A percentile compares a stretch with the other conserved stretches of the same genome.
phyloP scores from a whole-genome alignment of 2,113 vertebrate genomes.

The Maylandia zebra region DNA sequence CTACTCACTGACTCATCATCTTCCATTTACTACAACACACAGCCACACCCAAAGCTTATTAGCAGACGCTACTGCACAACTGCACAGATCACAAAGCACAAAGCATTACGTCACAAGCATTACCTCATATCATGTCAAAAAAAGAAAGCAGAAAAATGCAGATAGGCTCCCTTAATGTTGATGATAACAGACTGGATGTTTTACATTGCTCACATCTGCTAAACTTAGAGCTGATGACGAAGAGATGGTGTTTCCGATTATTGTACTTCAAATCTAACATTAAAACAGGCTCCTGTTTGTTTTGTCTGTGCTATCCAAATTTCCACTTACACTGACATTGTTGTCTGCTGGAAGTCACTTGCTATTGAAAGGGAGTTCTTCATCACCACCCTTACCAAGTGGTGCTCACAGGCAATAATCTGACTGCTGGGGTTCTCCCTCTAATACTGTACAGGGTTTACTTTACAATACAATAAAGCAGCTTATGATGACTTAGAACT shows the following conservation, averaged over 20 bases:
- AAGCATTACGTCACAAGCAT: not conserved
- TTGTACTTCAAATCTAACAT: fast-evolving
- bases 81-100: not conserved
- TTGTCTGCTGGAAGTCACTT: not conserved
- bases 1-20: not conserved
- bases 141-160: not conserved
- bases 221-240: not conserved
- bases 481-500: not conserved
- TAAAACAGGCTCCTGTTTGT: fast-evolving
- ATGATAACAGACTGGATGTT: not conserved
- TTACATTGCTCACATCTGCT: not conserved
- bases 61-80: not conserved
- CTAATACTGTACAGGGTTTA: not conserved
- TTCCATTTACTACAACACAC: not conserved
- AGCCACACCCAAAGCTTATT: not conserved
- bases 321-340: not conserved
- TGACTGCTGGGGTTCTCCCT: not conserved
- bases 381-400: not conserved
- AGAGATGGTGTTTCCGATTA: not conserved
- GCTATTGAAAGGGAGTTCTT: not conserved
- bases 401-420: not conserved
- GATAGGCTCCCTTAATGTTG: not conserved
- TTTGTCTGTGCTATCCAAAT: not conserved
- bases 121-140: not conserved
- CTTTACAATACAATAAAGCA: not conserved